Percentiles rank a stretch among this genome's conserved stretches.
These are phyloP conservation scores for Gymnorhina tibicen DNA, from an alignment of 2,113 vertebrate species.

Conservation along the genomic window DNA sequence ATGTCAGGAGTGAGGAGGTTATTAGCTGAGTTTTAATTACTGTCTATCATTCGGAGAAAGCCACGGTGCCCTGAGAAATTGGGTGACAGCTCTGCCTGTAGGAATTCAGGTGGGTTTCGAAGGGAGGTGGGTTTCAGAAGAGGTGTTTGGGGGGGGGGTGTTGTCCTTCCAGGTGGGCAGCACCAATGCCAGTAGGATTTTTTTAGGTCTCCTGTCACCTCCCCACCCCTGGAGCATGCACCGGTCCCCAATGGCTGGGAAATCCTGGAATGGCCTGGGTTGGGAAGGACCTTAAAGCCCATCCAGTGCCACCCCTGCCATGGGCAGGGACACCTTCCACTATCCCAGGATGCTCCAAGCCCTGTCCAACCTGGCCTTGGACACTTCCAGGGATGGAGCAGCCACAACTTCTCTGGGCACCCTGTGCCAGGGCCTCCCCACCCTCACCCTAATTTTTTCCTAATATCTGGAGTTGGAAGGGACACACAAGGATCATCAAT, in stretches of 20 bases:
- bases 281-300: background rate
- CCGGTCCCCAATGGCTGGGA: rapidly evolving
- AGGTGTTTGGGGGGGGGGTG: background rate
- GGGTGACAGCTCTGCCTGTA: slow-evolving; percentile 45
- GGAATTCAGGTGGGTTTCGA: slow-evolving; percentile 25
- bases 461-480: background rate
- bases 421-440: background rate
- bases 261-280: background rate
- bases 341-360: background rate
- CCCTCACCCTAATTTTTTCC: rapidly evolving
- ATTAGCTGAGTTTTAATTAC: slow-evolving; percentile 98
- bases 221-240: too few relatives aligned
- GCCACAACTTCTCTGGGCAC: background rate
- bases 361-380: rapidly evolving
- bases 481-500: too few relatives aligned
- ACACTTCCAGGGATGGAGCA: background rate
- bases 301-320: background rate
- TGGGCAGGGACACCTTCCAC: background rate
- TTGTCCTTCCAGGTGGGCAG: background rate
- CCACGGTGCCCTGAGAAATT: slow-evolving; percentile 70
- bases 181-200: rapidly evolving
- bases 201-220: background rate
- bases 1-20: slow-evolving; percentile 95
- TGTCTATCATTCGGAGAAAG: slow-evolving; percentile 87
- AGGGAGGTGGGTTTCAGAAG: background rate